Evolutionary conservation across 2,888 invertebrate species (phyloP).

Genomic region (Heliconius hortense): DNA sequence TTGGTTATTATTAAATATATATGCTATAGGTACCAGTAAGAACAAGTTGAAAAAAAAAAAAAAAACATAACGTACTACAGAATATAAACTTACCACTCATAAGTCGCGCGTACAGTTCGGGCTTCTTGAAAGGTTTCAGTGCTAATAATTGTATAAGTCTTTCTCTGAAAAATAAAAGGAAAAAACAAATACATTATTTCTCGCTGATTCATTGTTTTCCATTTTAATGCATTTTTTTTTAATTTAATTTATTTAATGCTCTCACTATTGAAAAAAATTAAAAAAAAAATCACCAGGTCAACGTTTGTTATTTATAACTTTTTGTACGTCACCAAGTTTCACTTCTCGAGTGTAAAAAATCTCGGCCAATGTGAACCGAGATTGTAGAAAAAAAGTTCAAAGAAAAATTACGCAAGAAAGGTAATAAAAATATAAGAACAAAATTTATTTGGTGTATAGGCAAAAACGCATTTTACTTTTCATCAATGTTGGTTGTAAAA

Average conservation of each 20-base stretch:
- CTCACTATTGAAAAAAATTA: not conserved
- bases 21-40: not conserved
- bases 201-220: slow-evolving; percentile 9
- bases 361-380: slow-evolving; percentile 18
- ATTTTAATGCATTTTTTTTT: not conserved
- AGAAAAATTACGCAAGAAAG: slow-evolving; percentile 15
- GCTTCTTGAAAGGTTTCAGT: slow-evolving; percentile 95
- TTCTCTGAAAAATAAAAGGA: slow-evolving; percentile 85
- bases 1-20: not conserved
- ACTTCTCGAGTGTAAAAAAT: slow-evolving; percentile 17
- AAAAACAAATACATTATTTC: slow-evolving; percentile 53
- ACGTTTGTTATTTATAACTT: slow-evolving; percentile 17
- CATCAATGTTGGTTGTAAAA: not conserved
- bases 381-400: slow-evolving; percentile 18
- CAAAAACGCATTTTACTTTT: not conserved
- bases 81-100: slow-evolving; percentile 84
- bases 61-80: not conserved
- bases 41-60: slow-evolving; percentile 10
- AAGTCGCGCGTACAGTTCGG: slow-evolving; percentile 92
- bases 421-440: slow-evolving; percentile 20
- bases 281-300: slow-evolving; percentile 1
- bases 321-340: slow-evolving; percentile 20
- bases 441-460: slow-evolving; percentile 5
- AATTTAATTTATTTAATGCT: not conserved
- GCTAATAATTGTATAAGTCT: slow-evolving; percentile 97